A percentile compares a stretch with the other conserved stretches of the same genome.
Evolutionary conservation across 2,888 invertebrate genomes (phyloP).

Genomic region (Aphrophora alni): DNA sequence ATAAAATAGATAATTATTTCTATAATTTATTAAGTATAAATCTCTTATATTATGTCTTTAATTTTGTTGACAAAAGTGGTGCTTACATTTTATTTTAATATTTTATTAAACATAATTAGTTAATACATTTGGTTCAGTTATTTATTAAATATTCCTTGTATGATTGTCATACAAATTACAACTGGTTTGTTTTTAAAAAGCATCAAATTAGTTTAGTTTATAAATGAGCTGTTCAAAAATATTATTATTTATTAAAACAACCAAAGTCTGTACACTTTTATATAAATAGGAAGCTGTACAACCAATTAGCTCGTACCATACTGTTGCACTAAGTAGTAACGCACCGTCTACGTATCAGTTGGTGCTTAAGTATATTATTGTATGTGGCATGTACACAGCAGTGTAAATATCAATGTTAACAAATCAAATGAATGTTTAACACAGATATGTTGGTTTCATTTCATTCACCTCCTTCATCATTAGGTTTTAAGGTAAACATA

Average conservation of each 20-base stretch:
- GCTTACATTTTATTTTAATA: conserved; percentile 7
- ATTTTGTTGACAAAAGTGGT: conserved; percentile 25
- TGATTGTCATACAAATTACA: too few species aligned
- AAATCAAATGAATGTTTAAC: conserved; percentile 35
- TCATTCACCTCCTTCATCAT: too few species aligned
- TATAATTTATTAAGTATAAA: conserved; percentile 20
- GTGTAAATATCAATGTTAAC: conserved; percentile 40
- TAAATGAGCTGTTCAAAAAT: background rate
- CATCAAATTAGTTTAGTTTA: background rate
- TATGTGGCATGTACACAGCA: conserved; percentile 27
- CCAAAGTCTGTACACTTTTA: background rate
- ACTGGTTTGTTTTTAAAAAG: too few species aligned
- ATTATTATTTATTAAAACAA: conserved; percentile 22
- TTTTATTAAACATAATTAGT: too few species aligned
- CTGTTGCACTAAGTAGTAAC: conserved; percentile 3
- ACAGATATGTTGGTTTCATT: too few species aligned
- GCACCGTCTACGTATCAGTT: conserved; percentile 4
- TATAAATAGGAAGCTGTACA: background rate
- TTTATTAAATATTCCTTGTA: too few species aligned
- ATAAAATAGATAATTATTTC: conserved; percentile 4
- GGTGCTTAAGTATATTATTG: conserved; percentile 1
- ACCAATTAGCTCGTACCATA: background rate
- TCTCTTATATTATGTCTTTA: conserved; percentile 21
- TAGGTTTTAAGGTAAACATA: too few species aligned
- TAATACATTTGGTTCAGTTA: too few species aligned